A percentile compares a stretch with the other conserved stretches of the same genome.
Conservation (phyloP, 2,113 vertebrate genomes). For the Ammodytes dubius region DNA sequence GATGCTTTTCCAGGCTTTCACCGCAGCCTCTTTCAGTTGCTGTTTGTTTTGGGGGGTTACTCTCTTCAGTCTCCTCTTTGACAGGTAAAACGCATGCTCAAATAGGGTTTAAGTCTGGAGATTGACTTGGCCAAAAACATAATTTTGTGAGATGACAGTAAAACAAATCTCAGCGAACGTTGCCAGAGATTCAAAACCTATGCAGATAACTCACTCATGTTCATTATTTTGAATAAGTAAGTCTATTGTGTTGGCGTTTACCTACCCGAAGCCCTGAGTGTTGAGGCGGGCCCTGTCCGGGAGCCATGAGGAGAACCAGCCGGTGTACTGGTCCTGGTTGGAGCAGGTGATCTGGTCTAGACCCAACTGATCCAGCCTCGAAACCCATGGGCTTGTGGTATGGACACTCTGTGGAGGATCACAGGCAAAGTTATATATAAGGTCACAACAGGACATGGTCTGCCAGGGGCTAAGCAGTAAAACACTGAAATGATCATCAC, state of each 20-base stretch:
- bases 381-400: slow-evolving; percentile 96
- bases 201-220: not conserved
- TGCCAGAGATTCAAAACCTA: slow-evolving; percentile 19
- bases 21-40: too few species aligned
- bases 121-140: not conserved
- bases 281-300: slow-evolving; percentile 95
- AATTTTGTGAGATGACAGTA: not conserved
- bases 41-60: too few species aligned
- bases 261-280: slow-evolving; percentile 96
- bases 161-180: not conserved
- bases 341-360: slow-evolving; percentile 95
- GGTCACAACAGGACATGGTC: not conserved
- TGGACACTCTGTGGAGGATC: slow-evolving; percentile 90
- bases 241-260: not conserved
- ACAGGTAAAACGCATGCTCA: too few species aligned
- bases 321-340: slow-evolving; percentile 94
- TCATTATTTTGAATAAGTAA: too few species aligned
- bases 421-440: slow-evolving; percentile 15
- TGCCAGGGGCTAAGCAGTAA: slow-evolving; percentile 4
- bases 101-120: too few species aligned
- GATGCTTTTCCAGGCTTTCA: too few species aligned
- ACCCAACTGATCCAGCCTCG: slow-evolving; percentile 92
- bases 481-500: slow-evolving; percentile 30
- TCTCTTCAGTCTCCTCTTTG: too few species aligned
- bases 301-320: slow-evolving; percentile 97